Evolutionary conservation across 2,797 vertebrate species (phyloP).

Genomic region (Chloroceryle amazona): DNA sequence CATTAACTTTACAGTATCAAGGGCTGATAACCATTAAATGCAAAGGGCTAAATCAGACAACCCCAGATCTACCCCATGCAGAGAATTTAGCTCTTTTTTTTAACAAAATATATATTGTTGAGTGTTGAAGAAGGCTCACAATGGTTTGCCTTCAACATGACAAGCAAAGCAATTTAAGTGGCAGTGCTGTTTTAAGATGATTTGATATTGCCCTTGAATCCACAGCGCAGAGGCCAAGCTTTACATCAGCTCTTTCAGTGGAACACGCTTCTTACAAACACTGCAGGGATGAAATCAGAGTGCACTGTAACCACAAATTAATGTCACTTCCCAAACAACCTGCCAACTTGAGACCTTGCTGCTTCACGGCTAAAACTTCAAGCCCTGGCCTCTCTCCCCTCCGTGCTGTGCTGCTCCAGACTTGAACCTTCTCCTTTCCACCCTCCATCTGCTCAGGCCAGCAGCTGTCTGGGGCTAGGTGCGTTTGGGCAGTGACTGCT

Average conservation of each 20-base stretch:
- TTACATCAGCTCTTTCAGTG: neutral
- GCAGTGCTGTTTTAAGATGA: neutral
- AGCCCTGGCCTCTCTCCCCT: neutral
- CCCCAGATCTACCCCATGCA: neutral
- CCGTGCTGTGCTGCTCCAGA: neutral
- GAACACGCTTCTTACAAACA: neutral
- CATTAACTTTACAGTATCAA: rapidly evolving
- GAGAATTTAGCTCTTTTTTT: neutral
- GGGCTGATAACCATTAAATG: neutral
- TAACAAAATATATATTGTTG: neutral
- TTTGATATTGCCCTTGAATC: neutral
- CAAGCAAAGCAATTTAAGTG: neutral
- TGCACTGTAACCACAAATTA: neutral
- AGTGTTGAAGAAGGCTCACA: neutral
- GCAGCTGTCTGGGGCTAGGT: neutral
- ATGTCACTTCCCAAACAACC: neutral
- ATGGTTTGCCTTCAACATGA: neutral
- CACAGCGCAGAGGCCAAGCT: neutral
- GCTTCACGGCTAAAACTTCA: rapidly evolving
- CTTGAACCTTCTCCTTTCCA: neutral
- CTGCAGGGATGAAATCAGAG: neutral
- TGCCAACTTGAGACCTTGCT: neutral
- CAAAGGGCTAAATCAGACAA: neutral
- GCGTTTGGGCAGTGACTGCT: neutral
- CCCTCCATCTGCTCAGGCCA: neutral